phyloP scores from a whole-genome alignment of 2,888 invertebrate species.

The Microdon myrmicae region DNA sequence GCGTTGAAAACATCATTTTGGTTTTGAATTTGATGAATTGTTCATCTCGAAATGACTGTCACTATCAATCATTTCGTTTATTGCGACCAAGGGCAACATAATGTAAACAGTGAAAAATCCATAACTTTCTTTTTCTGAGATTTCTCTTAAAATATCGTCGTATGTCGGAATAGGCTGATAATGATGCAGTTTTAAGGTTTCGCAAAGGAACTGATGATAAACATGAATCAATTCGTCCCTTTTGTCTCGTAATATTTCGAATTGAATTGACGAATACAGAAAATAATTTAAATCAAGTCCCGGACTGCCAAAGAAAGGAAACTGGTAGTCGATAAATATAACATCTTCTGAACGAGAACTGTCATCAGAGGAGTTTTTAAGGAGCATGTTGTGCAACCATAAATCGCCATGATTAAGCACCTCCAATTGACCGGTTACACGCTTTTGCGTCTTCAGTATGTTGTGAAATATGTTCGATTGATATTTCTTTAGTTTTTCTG shows the following conservation, averaged over 20 bases:
- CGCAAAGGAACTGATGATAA: too few relatives aligned
- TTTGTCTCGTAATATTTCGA: too few relatives aligned
- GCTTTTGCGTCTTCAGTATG: constrained; percentile 14
- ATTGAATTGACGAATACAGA: too few relatives aligned
- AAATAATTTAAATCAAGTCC: too few relatives aligned
- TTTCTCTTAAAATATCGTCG: constrained; percentile 13
- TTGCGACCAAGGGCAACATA: constrained; percentile 28
- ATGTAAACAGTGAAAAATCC: constrained; percentile 21
- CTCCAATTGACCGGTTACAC: constrained; percentile 55
- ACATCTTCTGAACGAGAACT: constrained; percentile 44
- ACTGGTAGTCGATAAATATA: constrained; percentile 61
- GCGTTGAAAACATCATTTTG: constrained; percentile 19
- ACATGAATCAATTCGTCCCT: too few relatives aligned
- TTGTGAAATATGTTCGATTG: too few relatives aligned
- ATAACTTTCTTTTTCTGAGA: constrained; percentile 20
- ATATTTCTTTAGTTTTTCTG: too few relatives aligned
- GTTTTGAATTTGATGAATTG: constrained; percentile 15
- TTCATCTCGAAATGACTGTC: constrained; percentile 17
- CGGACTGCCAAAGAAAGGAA: constrained; percentile 59
- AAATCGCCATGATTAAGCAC: constrained; percentile 67
- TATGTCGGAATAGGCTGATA: constrained; percentile 20
- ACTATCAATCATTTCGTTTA: constrained; percentile 15
- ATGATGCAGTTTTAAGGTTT: too few relatives aligned
- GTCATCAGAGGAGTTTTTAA: constrained; percentile 23
- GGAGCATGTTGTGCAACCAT: constrained; percentile 64